Evolutionary conservation across 2,113 vertebrate species (phyloP).

Genomic region (Laticauda colubrina): DNA sequence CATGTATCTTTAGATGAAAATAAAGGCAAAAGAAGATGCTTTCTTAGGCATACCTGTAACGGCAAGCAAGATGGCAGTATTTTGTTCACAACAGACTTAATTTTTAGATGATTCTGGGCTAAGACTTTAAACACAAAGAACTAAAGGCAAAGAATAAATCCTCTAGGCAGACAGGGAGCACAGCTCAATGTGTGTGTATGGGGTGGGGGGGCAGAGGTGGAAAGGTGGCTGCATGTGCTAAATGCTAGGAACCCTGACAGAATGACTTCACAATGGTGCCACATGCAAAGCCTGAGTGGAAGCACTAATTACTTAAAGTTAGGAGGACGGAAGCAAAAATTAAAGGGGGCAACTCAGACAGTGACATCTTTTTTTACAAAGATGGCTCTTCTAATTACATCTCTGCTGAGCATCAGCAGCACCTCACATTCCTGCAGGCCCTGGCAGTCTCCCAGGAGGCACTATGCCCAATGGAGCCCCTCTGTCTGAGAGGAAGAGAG

Average conservation of each 20-base stretch:
- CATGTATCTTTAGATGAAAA: neutral
- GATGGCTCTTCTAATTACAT: constrained; percentile 15
- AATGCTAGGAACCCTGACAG: neutral
- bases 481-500: neutral
- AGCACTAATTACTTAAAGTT: constrained; percentile 13
- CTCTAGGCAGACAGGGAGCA: neutral
- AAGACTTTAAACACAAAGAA: accelerated
- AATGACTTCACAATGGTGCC: neutral
- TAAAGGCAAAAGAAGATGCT: neutral
- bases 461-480: neutral
- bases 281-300: neutral
- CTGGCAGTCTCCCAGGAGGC: neutral
- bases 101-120: constrained; percentile 14
- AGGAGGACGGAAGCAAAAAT: constrained; percentile 17
- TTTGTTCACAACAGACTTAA: neutral
- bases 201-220: neutral
- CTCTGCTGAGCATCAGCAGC: neutral
- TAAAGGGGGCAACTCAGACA: neutral
- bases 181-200: neutral
- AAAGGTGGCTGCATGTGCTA: neutral
- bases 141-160: neutral
- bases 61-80: neutral
- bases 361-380: neutral
- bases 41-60: neutral
- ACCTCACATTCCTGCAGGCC: neutral